Evolutionary conservation across 2,888 invertebrate species (phyloP).

Genomic region (Cylindroiulus punctatus): DNA sequence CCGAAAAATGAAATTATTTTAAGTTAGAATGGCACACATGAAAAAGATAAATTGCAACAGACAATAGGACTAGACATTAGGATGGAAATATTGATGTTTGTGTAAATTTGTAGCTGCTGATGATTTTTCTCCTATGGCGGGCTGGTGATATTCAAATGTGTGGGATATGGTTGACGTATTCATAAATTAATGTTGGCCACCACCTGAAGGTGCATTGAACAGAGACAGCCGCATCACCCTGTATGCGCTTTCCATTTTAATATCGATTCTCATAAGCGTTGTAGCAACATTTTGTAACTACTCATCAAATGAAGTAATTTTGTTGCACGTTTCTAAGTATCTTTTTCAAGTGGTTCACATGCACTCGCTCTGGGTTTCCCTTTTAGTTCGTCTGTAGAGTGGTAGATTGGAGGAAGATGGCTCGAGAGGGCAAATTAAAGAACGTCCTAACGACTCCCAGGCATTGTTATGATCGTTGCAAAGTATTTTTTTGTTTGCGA

Average conservation of each 20-base stretch:
- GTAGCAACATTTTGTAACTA: not conserved
- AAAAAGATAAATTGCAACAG: too few species aligned
- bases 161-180: too few species aligned
- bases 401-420: not conserved
- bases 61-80: too few species aligned
- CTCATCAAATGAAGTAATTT: not conserved
- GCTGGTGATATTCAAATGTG: too few species aligned
- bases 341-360: not conserved
- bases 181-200: too few species aligned
- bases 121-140: too few species aligned
- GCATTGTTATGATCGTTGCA: constrained; percentile 4
- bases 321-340: not conserved
- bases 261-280: not conserved
- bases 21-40: too few species aligned
- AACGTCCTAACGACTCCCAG: not conserved
- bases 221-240: not conserved
- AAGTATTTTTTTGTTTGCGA: not conserved
- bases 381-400: not conserved
- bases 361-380: not conserved
- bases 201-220: not conserved
- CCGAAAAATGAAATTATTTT: too few species aligned
- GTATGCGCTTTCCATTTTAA: not conserved
- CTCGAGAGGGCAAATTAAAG: not conserved
- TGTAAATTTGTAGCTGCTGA: too few species aligned
- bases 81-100: too few species aligned